phyloP scores from a whole-genome alignment of 2,888 invertebrate genomes.

The Lycocerus yunnanus region DNA sequence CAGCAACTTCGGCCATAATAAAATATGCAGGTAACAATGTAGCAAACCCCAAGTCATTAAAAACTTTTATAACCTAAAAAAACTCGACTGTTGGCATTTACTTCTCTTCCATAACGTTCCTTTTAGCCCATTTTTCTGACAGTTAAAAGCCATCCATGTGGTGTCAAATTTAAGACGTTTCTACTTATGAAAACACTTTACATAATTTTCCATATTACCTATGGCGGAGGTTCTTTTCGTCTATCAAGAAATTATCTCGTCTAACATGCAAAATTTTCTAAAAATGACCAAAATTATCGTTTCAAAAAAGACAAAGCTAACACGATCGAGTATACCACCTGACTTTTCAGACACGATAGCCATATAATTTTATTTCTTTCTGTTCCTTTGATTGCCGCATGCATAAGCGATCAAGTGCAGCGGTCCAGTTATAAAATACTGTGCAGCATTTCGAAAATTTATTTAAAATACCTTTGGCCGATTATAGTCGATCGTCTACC shows the following conservation, averaged over 20 bases:
- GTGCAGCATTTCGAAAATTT: constrained; percentile 3
- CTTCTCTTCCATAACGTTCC: neutral
- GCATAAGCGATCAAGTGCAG: constrained; percentile 41
- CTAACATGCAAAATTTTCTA: neutral
- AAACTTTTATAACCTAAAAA: constrained; percentile 45
- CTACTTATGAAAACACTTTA: neutral
- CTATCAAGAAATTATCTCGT: neutral
- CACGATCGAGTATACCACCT: constrained; percentile 41
- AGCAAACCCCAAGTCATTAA: constrained; percentile 45
- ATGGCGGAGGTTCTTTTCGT: neutral
- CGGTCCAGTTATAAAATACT: constrained; percentile 29
- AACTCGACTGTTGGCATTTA: neutral
- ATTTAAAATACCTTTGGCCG: constrained; percentile 19
- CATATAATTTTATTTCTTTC: constrained; percentile 40
- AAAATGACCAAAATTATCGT: constrained; percentile 9
- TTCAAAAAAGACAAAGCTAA: constrained; percentile 11
- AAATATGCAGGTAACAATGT: constrained; percentile 32
- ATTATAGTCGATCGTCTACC: constrained; percentile 32
- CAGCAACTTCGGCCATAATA: constrained; percentile 11
- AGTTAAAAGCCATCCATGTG: neutral
- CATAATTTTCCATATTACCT: neutral
- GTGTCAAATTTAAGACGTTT: neutral
- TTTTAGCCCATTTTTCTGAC: neutral
- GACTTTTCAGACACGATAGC: constrained; percentile 40
- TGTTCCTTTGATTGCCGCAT: constrained; percentile 42